These are phyloP conservation scores for Aricia artaxerxes DNA, from an alignment of 2,888 invertebrate genomes.

Conservation along the genomic window DNA sequence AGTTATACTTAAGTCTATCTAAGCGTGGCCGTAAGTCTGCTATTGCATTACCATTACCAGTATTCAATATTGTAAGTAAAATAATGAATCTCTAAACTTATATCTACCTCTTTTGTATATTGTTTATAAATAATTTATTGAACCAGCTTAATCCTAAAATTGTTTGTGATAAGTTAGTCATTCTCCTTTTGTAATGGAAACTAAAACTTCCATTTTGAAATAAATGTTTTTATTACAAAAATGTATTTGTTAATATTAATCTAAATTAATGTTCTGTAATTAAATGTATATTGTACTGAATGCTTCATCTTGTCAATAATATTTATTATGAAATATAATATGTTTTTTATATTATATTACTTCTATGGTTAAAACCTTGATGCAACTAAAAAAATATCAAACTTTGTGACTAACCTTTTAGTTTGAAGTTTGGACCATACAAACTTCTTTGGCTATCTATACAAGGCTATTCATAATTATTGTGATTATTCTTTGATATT, in stretches of 20 bases:
- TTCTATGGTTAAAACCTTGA: background rate
- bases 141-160: conserved; percentile 58
- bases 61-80: conserved; percentile 70
- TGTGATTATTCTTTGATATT: no score
- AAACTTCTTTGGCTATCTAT: no score
- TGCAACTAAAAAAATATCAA: background rate
- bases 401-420: background rate
- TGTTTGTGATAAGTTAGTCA: conserved; percentile 30
- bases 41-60: conserved; percentile 69
- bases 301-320: conserved; percentile 78
- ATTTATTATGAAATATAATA: conserved; percentile 67
- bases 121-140: conserved; percentile 64
- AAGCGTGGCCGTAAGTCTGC: conserved; percentile 43
- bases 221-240: background rate
- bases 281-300: conserved; percentile 70
- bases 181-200: conserved; percentile 5
- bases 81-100: conserved; percentile 71
- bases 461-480: no score
- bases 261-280: conserved; percentile 43
- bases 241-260: conserved; percentile 20
- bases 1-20: background rate
- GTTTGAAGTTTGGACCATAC: no score
- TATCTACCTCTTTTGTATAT: conserved; percentile 77
- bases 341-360: conserved; percentile 4
- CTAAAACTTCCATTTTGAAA: background rate